These are phyloP conservation scores for Galbula dea DNA, from an alignment of 2,113 vertebrate species.

Conservation along the genomic window DNA sequence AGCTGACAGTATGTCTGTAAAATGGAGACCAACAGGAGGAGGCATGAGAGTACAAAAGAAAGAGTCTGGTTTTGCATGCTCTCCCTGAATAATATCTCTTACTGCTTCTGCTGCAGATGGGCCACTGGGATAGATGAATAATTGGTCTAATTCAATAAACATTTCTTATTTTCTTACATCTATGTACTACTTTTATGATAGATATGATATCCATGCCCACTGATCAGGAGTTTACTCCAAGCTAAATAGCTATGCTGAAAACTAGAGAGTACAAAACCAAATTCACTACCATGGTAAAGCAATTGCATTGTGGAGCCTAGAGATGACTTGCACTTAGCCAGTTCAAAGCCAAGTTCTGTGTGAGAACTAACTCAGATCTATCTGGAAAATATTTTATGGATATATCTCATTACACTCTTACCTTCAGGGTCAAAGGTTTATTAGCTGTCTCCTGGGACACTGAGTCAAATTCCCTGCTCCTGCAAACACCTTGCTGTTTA, in stretches of 20 bases:
- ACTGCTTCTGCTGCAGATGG: background rate
- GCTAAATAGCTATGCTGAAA: background rate
- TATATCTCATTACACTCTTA: background rate
- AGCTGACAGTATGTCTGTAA: background rate
- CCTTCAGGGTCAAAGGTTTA: background rate
- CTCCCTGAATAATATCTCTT: background rate
- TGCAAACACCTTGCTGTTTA: background rate
- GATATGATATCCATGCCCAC: background rate
- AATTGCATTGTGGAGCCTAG: background rate
- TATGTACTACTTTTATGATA: background rate
- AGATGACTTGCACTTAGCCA: background rate
- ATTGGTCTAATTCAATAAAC: background rate
- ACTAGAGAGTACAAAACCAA: background rate
- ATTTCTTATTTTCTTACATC: background rate
- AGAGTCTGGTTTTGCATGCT: background rate
- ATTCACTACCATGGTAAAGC: background rate
- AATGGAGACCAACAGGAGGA: background rate
- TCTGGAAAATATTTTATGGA: background rate
- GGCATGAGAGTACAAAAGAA: background rate
- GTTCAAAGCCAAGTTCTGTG: background rate
- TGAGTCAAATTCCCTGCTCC: background rate
- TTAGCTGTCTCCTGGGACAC: rapidly evolving
- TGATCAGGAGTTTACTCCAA: background rate
- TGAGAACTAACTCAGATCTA: background rate
- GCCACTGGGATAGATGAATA: background rate